Evolutionary conservation across 2,888 invertebrate genomes (phyloP), one percentile per base, ranked within the genome.

Genomic region (Acronicta leporina): DNA sequence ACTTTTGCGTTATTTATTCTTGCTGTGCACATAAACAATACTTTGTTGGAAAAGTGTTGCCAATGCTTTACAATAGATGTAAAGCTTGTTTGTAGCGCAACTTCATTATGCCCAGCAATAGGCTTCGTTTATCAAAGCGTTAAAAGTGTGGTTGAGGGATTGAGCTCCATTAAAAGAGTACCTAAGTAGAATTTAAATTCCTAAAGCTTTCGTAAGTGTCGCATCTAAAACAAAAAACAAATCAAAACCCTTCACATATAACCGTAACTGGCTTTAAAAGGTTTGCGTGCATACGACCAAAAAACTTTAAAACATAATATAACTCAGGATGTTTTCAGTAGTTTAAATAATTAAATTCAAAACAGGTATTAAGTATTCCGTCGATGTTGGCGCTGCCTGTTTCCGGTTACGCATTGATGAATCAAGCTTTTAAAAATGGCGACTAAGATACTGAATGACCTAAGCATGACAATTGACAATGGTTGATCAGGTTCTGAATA

Each of bases 281-380:
- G 13, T 46, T 16, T 43, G 49, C 72, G 61, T 33, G 35, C 50
- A 50, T 57, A 48, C 27, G 20, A 27, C 35, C 5, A 47, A 50
- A 65, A 53, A 5, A 4, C 11, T 25, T 35, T 1, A 11, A 49
- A 42, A 33, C 47, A 30, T 41, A 43, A n/a, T 9, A 40, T 27
- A 51, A 33, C 51, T 52, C 38, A 65, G 50, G 49, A 9, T 35
- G 5, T 58, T 60, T 62, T 57, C 33, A 46, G 46, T 14, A 25
- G 13, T 5, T 47, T 51, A 48, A 46, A 41, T 53, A 64, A 57
- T 49, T 54, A 47, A 64, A 79, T 76, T 64, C 63, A 50, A 79
- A 78, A 57, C 47, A 74, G 68, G n/a, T 38, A 73, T 59, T 76
- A 59, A 38, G 43, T 78, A 78, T 78, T 76, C 77, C 43, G 62